Conservation (phyloP, 2,888 invertebrate species). For the Parasteatoda lunata region DNA sequence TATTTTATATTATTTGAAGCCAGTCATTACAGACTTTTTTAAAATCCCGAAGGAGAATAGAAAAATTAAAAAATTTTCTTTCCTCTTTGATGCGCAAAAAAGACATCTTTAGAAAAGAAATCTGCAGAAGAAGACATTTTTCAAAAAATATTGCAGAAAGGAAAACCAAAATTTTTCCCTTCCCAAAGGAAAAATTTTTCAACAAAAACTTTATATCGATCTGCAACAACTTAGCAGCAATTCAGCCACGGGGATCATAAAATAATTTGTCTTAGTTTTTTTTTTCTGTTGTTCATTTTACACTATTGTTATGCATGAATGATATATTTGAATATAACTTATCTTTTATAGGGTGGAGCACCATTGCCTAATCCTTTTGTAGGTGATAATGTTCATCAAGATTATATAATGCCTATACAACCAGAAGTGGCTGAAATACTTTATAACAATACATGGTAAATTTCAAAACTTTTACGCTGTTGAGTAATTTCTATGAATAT, state of each 20-base stretch:
- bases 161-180: too few relatives aligned
- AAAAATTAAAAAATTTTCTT: too few relatives aligned
- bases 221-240: neutral
- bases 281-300: neutral
- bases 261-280: neutral
- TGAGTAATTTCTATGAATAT: neutral
- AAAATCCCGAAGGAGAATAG: too few relatives aligned
- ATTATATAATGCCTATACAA: constrained; percentile 82
- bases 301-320: neutral
- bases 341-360: constrained; percentile 75
- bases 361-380: constrained; percentile 83
- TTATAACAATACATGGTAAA: constrained; percentile 85
- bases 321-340: neutral
- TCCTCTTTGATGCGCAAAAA: too few relatives aligned
- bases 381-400: constrained; percentile 80
- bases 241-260: neutral
- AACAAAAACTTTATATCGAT: neutral
- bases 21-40: too few relatives aligned
- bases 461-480: neutral
- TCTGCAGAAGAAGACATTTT: too few relatives aligned
- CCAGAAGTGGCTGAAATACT: constrained; percentile 86
- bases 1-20: too few relatives aligned
- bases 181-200: too few relatives aligned
- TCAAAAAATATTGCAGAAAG: too few relatives aligned
- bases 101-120: too few relatives aligned